A percentile compares a stretch with the other conserved stretches of the same genome.
phyloP scores from a whole-genome alignment of 2,888 invertebrate genomes.

The Plebejus melissa region DNA sequence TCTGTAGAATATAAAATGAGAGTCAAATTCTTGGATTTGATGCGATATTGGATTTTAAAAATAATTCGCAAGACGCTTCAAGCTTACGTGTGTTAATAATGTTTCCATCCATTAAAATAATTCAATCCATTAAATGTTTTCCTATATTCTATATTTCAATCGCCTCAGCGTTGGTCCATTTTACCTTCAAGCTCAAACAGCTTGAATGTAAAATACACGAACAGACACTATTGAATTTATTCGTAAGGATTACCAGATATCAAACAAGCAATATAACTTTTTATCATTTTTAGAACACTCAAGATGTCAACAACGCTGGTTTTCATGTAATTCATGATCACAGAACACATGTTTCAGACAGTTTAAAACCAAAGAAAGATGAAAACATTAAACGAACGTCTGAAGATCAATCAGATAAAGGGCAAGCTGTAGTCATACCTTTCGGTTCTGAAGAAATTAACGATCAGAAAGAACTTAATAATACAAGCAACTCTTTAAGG shows the following conservation, averaged over 20 bases:
- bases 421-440: not conserved
- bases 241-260: not conserved
- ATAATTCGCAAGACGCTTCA: no score
- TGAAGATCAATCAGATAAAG: not conserved
- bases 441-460: not conserved
- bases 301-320: not conserved
- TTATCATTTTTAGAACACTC: not conserved
- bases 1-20: not conserved
- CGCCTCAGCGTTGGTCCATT: no score
- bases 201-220: no score
- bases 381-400: not conserved
- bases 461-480: not conserved
- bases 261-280: not conserved
- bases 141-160: no score
- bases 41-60: no score
- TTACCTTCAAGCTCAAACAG: no score
- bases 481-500: not conserved
- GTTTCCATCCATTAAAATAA: no score
- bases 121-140: no score
- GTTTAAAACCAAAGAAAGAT: not conserved
- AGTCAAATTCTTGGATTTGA: not conserved
- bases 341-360: not conserved
- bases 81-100: no score
- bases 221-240: no score
- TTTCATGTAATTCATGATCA: not conserved